These are phyloP conservation scores for Picathartes gymnocephalus DNA, from an alignment of 2,113 vertebrate species.

Conservation along the genomic window DNA sequence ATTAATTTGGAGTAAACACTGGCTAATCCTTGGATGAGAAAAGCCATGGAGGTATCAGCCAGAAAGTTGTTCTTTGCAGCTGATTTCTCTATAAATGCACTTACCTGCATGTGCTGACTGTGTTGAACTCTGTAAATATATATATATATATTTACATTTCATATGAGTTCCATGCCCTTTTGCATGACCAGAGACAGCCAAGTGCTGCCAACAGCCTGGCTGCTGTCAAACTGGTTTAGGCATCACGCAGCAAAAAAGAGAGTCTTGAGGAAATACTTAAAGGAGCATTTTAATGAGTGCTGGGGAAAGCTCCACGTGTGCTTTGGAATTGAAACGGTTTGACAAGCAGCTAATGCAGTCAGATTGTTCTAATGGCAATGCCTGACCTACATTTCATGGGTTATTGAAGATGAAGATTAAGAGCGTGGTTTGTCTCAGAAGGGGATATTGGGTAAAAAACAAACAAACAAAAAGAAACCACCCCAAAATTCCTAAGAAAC, in stretches of 20 bases:
- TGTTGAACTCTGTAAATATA: not conserved
- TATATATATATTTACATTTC: not conserved
- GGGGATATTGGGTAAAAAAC: not conserved
- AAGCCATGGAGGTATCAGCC: accelerated
- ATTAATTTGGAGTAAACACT: not conserved
- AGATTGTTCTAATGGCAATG: constrained; percentile 26
- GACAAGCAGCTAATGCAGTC: not conserved
- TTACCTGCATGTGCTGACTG: not conserved
- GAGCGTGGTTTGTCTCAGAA: not conserved
- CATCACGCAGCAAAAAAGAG: not conserved
- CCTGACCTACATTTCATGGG: constrained; percentile 50
- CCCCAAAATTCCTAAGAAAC: not conserved
- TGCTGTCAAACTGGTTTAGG: not conserved
- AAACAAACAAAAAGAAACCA: too few relatives aligned
- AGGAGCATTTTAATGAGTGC: constrained; percentile 10
- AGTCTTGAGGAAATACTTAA: not conserved
- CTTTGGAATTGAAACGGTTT: not conserved
- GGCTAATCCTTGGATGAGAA: not conserved
- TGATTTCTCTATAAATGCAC: not conserved
- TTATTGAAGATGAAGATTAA: constrained; percentile 2
- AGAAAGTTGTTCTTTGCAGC: not conserved
- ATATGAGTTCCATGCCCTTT: not conserved
- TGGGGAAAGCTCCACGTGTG: not conserved
- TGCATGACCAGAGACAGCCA: not conserved
- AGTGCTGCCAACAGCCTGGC: not conserved